phyloP scores from a whole-genome alignment of 2,797 vertebrate genomes.

The Phoebastria nigripes region DNA sequence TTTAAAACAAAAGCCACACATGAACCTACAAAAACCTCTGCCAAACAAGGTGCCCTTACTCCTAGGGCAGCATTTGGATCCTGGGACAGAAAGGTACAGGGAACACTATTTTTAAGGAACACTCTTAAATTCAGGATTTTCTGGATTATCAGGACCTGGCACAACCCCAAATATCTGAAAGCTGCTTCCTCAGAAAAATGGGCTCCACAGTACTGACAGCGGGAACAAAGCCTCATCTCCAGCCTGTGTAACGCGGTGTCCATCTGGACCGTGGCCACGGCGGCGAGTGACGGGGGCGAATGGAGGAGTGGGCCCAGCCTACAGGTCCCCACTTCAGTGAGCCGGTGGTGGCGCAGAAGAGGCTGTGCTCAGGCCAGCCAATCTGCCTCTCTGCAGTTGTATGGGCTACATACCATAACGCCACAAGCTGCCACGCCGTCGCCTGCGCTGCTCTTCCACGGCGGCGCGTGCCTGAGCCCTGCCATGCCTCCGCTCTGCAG shows the following conservation, averaged over 20 bases:
- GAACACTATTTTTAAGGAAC: not conserved
- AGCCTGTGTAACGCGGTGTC: not conserved
- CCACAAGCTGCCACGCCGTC: not conserved
- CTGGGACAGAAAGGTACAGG: not conserved
- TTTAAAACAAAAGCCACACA: constrained; percentile 19
- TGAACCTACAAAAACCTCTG: not conserved
- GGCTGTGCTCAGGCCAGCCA: not conserved
- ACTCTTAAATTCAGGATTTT: constrained; percentile 4
- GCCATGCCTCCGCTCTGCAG: not conserved
- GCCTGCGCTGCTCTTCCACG: rapidly evolving
- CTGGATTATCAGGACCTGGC: constrained; percentile 45
- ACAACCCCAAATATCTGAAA: constrained; percentile 32
- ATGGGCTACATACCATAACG: constrained; percentile 40
- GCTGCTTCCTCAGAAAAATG: constrained; percentile 51
- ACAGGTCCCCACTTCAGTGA: not conserved
- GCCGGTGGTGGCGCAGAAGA: not conserved
- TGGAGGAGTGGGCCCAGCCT: not conserved
- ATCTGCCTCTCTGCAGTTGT: constrained; percentile 11
- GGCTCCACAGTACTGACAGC: constrained; percentile 28
- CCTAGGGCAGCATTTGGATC: not conserved
- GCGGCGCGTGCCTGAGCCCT: not conserved
- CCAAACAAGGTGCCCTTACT: not conserved
- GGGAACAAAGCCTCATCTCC: constrained; percentile 39
- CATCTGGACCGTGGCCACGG: not conserved
- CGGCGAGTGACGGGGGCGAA: rapidly evolving